A percentile compares a stretch with the other conserved stretches of the same genome.
These are phyloP conservation scores for Lycorma delicatula DNA, from an alignment of 1,140 invertebrate genomes.

Conservation along the genomic window DNA sequence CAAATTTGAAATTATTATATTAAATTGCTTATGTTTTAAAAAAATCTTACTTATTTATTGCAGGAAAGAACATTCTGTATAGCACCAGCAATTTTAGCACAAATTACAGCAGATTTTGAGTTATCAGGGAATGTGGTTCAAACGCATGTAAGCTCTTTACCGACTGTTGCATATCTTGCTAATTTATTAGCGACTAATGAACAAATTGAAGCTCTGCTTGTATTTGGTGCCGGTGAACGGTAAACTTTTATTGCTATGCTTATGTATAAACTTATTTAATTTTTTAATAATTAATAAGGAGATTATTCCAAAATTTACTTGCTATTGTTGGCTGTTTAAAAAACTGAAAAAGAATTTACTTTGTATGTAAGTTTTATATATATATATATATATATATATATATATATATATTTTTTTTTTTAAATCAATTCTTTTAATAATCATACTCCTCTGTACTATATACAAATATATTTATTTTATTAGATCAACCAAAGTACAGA, in stretches of 20 bases:
- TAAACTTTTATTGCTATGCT: conserved; percentile 28
- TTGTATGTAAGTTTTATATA: too few relatives aligned
- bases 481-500: too few relatives aligned
- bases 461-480: too few relatives aligned
- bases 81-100: conserved; percentile 59
- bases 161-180: conserved; percentile 63
- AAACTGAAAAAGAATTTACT: too few relatives aligned
- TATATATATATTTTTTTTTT: too few relatives aligned
- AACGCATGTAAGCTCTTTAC: conserved; percentile 62
- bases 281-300: neutral
- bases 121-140: conserved; percentile 62
- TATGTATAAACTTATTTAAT: neutral
- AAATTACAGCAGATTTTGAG: conserved; percentile 50
- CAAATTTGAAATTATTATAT: neutral
- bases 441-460: too few relatives aligned
- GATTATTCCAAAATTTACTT: too few relatives aligned
- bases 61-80: conserved; percentile 67
- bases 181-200: conserved; percentile 53
- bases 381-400: too few relatives aligned
- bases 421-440: too few relatives aligned
- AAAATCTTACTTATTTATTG: conserved; percentile 19
- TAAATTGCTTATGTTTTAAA: too few relatives aligned
- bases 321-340: too few relatives aligned
- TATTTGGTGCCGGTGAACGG: conserved; percentile 49
- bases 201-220: conserved; percentile 47